Base-by-base conservation (phyloP, 2,113 vertebrate species). In the Corydoras maculifer region DNA sequence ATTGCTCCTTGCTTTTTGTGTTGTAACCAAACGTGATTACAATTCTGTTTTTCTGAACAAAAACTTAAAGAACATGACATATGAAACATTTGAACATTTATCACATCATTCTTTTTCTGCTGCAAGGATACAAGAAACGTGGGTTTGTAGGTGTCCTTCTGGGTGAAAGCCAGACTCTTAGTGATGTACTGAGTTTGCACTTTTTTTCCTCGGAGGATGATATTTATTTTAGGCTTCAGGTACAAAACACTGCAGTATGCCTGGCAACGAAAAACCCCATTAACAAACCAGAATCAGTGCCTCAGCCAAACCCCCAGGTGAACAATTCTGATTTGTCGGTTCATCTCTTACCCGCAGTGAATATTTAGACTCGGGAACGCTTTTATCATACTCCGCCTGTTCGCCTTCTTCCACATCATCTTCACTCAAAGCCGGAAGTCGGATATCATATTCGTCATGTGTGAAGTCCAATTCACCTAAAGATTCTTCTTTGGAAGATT, bases 241-340 rank as follows among this genome's bases (percentile, higher is more conserved):
- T 98, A 99, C n/a, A 99, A 86, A 83, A 99, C 93, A 67, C 94
- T 94, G 84, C 93, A 95, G 54, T 98, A 99, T 7, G 93, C 94
- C 97, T 99, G 76, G 0, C 32, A 0, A 15, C 48, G 30, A 3
- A 68, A 18, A 30, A 59, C 72, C 15, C 15, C 5, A 54, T 10
- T n/a, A n/a, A 74, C 53, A 62, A 9, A 65, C 8, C 35, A 43
- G 35, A 5, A 43, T 9, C 8, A n/a, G 14, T 35, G 29, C 35
- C 50, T 29, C 48, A 54, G 14, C 30, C 30, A 11, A 3, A n/a
- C 31, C 51, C 9, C 55, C 50, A 58, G 29, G 13, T 67, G n/a
- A 63, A 9, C 18, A 10, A 93, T 43, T 43, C 35, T 8, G 7
- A 43, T 43, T 8, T 43, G 35, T 8, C 2, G 35, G 35, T 43